A percentile compares a stretch with the other conserved stretches of the same genome.
Conservation (phyloP, 2,113 vertebrate species). For the Okapia johnstoni region DNA sequence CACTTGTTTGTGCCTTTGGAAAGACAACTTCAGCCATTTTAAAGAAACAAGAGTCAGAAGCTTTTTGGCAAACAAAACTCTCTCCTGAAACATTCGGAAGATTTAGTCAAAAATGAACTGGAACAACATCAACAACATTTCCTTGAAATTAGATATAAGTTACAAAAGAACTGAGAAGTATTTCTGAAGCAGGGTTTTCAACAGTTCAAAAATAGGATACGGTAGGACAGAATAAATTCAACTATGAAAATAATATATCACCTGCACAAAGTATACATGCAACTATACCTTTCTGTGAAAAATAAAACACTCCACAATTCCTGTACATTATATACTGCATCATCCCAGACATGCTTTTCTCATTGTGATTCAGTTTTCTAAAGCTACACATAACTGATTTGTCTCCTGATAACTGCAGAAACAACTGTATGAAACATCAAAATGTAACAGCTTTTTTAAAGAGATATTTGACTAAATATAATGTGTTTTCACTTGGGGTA, state of each 20-base stretch:
- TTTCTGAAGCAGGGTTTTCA: background rate
- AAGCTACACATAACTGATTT: background rate
- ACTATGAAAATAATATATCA: background rate
- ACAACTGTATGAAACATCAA: background rate
- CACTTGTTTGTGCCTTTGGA: slow-evolving; percentile 24
- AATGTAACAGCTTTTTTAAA: slow-evolving; percentile 37
- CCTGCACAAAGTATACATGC: background rate
- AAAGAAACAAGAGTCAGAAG: slow-evolving; percentile 13
- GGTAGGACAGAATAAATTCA: background rate
- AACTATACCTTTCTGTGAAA: background rate
- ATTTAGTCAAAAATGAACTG: slow-evolving; percentile 58
- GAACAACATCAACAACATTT: slow-evolving; percentile 51
- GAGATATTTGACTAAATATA: slow-evolving; percentile 2
- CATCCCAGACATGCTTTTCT: background rate
- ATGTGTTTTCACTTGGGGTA: background rate
- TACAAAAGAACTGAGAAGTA: slow-evolving; percentile 27
- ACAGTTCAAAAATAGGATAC: background rate
- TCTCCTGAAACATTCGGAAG: slow-evolving; percentile 36
- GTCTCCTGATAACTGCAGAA: slow-evolving; percentile 3
- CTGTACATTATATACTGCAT: background rate
- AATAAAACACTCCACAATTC: background rate
- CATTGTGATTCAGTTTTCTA: background rate
- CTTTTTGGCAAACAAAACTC: slow-evolving; percentile 45
- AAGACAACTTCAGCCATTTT: slow-evolving; percentile 34
- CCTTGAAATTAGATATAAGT: slow-evolving; percentile 56